Conservation (phyloP, 1,140 invertebrate species). For the Anastrepha obliqua region DNA sequence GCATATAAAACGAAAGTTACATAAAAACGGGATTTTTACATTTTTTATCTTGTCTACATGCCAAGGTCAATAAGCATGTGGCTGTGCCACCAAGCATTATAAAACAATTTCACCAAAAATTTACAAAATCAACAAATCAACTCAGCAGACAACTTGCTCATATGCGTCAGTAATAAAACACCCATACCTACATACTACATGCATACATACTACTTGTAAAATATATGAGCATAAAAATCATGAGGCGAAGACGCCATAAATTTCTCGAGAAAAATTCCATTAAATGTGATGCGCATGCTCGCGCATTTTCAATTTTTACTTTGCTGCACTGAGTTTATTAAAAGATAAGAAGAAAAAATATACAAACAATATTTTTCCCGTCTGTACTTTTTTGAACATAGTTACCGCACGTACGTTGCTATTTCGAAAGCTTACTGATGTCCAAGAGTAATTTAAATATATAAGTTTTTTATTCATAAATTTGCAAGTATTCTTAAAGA, state of each 20-base stretch:
- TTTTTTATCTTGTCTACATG: neutral
- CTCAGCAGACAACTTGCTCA: neutral
- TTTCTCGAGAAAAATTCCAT: slow-evolving; percentile 3
- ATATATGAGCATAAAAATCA: slow-evolving; percentile 3
- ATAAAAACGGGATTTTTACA: slow-evolving; percentile 43
- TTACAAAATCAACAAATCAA: slow-evolving; percentile 31
- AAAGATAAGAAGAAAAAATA: too few species aligned
- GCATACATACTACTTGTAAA: neutral
- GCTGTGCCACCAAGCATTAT: slow-evolving; percentile 16
- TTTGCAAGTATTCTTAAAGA: too few species aligned
- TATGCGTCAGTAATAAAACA: slow-evolving; percentile 1
- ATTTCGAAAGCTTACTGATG: too few species aligned
- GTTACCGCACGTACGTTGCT: too few species aligned
- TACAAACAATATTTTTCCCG: too few species aligned
- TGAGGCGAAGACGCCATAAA: neutral
- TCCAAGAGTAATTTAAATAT: too few species aligned
- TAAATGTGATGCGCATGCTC: neutral
- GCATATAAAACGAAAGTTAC: neutral
- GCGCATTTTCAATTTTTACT: neutral
- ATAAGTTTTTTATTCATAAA: too few species aligned
- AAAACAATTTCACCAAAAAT: slow-evolving; percentile 51
- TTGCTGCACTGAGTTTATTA: neutral
- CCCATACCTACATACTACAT: neutral
- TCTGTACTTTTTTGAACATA: too few species aligned
- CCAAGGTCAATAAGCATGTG: slow-evolving; percentile 50